Conservation (phyloP, 1,140 invertebrate species). For the Cephus cinctus region DNA sequence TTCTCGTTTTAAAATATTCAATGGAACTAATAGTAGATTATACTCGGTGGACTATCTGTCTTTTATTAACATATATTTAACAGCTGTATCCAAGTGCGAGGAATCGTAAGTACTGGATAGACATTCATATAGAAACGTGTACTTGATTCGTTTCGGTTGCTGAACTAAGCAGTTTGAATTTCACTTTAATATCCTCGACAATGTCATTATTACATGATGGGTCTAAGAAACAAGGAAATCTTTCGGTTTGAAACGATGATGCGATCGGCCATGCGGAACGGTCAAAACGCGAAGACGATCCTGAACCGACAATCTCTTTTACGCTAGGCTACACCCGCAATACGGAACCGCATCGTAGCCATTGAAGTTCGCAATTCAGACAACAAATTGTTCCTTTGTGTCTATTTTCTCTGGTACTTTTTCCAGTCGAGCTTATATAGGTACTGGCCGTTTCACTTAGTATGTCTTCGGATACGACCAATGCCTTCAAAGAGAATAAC, state of each 20-base stretch:
- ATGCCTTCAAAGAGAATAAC: constrained; percentile 18
- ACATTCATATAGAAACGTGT: too few relatives aligned
- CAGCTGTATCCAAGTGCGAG: too few relatives aligned
- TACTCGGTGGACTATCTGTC: too few relatives aligned
- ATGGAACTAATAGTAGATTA: too few relatives aligned
- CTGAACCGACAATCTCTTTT: constrained; percentile 30
- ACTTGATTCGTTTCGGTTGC: too few relatives aligned
- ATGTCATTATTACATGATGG: constrained; percentile 34
- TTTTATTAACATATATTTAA: too few relatives aligned
- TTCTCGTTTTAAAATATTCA: too few relatives aligned
- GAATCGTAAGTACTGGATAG: too few relatives aligned
- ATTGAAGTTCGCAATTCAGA: too few relatives aligned
- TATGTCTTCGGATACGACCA: too few relatives aligned
- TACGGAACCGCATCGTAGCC: constrained; percentile 17
- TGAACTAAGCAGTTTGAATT: too few relatives aligned
- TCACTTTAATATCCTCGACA: constrained; percentile 24
- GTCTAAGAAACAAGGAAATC: constrained; percentile 33
- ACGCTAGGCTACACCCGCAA: constrained; percentile 20
- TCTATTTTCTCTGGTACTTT: constrained; percentile 1
- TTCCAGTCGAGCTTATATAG: neutral
- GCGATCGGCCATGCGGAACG: constrained; percentile 35
- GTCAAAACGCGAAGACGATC: constrained; percentile 40
- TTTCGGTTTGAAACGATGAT: constrained; percentile 34
- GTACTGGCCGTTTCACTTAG: too few relatives aligned
- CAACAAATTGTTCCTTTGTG: constrained; percentile 1